phyloP scores from a whole-genome alignment of 2,113 vertebrate species.

The Oryzias woworae region DNA sequence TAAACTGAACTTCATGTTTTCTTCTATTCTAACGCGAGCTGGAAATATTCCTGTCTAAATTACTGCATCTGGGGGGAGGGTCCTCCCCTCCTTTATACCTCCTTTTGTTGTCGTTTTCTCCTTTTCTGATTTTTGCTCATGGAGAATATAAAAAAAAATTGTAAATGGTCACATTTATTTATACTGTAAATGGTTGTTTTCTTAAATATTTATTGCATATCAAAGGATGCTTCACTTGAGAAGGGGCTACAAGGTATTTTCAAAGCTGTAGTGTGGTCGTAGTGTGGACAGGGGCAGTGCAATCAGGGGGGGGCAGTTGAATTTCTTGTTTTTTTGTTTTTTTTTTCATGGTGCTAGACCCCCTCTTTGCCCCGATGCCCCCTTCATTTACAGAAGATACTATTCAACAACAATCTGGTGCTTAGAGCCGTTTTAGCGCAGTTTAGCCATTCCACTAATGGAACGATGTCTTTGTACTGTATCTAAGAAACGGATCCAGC shows the following conservation, averaged over 20 bases:
- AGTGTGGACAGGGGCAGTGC: constrained; percentile 66
- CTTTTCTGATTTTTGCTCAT: constrained; percentile 34
- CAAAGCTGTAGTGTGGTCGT: constrained; percentile 62
- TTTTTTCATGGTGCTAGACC: constrained; percentile 74
- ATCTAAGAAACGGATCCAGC: constrained; percentile 58
- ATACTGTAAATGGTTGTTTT: constrained; percentile 79
- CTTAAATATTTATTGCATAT: constrained; percentile 82
- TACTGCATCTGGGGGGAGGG: constrained; percentile 61
- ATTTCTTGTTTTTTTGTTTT: constrained; percentile 38
- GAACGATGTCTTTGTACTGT: constrained; percentile 82
- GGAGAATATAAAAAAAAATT: constrained; percentile 64
- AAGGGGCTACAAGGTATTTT: constrained; percentile 74
- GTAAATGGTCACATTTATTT: constrained; percentile 76
- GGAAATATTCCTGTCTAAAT: constrained; percentile 50
- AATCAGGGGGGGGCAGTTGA: constrained; percentile 59
- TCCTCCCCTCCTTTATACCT: constrained; percentile 71
- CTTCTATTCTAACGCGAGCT: constrained; percentile 46
- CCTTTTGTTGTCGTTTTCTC: constrained; percentile 64
- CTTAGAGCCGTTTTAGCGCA: constrained; percentile 75
- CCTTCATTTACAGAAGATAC: constrained; percentile 59
- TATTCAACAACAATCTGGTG: constrained; percentile 74
- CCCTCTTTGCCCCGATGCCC: constrained; percentile 60
- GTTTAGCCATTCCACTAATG: constrained; percentile 60
- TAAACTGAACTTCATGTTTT: constrained; percentile 65
- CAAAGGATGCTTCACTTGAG: constrained; percentile 70